phyloP scores from a whole-genome alignment of 2,888 invertebrate species.

The Zeuzera pyrina region DNA sequence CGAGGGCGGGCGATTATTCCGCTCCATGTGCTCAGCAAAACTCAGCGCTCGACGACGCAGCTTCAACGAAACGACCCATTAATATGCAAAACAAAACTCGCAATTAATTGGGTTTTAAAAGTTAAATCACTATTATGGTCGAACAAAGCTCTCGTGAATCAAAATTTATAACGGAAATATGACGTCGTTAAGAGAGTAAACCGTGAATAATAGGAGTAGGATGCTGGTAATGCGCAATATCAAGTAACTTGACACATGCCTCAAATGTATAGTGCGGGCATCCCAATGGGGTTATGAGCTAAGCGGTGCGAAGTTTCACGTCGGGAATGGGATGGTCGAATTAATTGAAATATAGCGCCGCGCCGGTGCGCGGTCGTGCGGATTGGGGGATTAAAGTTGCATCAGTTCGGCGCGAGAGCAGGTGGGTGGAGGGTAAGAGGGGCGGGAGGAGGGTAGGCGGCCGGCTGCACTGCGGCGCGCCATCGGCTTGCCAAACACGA shows the following conservation, averaged over 20 bases:
- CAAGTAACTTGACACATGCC: conserved; percentile 1
- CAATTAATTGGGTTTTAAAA: conserved; percentile 46
- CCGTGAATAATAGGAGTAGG: too few species aligned
- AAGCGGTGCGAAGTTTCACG: conserved; percentile 49
- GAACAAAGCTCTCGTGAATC: conserved; percentile 30
- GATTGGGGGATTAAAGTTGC: conserved; percentile 66
- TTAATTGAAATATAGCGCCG: conserved; percentile 70
- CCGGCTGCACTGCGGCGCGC: conserved; percentile 37
- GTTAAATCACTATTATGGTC: conserved; percentile 34
- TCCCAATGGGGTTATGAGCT: conserved; percentile 37
- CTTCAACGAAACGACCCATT: conserved; percentile 33
- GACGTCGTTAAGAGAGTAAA: conserved; percentile 12
- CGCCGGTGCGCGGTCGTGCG: conserved; percentile 56
- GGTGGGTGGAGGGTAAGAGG: conserved; percentile 29
- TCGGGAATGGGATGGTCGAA: conserved; percentile 58
- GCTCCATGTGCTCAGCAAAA: conserved; percentile 34
- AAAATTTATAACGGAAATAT: conserved; percentile 35
- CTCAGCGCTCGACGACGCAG: conserved; percentile 28
- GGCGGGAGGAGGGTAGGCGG: conserved; percentile 16
- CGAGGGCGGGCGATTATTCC: conserved; percentile 37
- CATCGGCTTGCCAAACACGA: conserved; percentile 60
- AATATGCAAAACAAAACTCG: conserved; percentile 53
- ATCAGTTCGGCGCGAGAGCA: conserved; percentile 51
- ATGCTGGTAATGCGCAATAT: too few species aligned
- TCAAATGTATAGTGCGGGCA: conserved; percentile 4